Conservation (phyloP, 2,797 vertebrate species). For the Sebastes wilsoni region DNA sequence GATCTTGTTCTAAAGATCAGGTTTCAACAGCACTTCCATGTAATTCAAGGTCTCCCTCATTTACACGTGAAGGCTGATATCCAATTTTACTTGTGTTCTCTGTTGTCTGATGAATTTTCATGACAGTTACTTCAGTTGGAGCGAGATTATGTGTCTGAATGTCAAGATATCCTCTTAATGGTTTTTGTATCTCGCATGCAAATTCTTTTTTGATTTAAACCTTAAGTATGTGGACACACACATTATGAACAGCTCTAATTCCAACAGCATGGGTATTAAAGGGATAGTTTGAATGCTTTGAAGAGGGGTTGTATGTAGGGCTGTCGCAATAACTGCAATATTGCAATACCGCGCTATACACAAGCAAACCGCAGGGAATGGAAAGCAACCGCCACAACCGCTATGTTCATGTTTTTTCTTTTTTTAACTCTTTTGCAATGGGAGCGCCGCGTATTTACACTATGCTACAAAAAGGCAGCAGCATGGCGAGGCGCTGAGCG, state of each 20-base stretch:
- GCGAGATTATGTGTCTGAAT: neutral
- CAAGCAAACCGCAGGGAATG: no score
- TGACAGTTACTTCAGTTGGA: neutral
- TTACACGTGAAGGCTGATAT: neutral
- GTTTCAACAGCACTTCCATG: neutral
- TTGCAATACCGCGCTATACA: no score
- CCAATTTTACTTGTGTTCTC: neutral
- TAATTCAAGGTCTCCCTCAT: neutral
- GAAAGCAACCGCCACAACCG: no score
- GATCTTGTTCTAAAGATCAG: conserved; percentile 31
- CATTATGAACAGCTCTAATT: neutral
- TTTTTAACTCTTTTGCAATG: no score
- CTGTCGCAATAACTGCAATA: no score
- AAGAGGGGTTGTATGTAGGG: neutral
- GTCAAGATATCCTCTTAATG: neutral
- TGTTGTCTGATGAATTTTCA: neutral
- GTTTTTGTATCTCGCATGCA: neutral
- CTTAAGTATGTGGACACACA: neutral
- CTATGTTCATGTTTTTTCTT: no score
- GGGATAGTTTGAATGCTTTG: neutral
- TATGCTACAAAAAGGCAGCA: no score
- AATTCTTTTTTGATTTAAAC: neutral
- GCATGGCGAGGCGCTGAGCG: no score
- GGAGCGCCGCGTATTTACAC: no score
- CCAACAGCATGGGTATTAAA: neutral